Conservation (phyloP, 2,797 vertebrate species). For the Gymnocypris eckloni region DNA sequence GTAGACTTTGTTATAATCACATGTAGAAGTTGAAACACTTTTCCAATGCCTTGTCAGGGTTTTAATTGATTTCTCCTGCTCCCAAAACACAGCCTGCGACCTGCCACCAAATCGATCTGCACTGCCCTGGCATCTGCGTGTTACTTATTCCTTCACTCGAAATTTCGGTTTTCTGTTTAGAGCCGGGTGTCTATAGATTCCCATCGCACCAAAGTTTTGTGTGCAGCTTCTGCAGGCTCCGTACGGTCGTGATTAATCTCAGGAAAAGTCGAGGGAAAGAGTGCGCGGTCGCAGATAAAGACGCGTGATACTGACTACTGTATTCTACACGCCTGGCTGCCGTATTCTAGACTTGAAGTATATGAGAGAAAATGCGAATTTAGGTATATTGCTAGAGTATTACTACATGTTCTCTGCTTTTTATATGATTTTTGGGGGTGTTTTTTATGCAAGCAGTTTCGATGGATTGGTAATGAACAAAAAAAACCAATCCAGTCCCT, state of each 20-base stretch:
- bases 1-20: constrained; percentile 78
- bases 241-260: constrained; percentile 57
- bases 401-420: constrained; percentile 35
- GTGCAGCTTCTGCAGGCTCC: constrained; percentile 38
- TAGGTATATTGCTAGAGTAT: constrained; percentile 21
- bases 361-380: background rate
- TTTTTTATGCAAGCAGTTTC: constrained; percentile 12
- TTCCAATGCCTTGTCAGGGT: constrained; percentile 80
- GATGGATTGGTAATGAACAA: constrained; percentile 9
- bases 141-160: constrained; percentile 77
- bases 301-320: constrained; percentile 60
- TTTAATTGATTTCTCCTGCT: constrained; percentile 58
- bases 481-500: background rate
- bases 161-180: constrained; percentile 63
- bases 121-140: constrained; percentile 71
- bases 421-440: background rate
- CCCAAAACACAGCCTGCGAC: constrained; percentile 74
- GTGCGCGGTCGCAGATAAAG: constrained; percentile 21
- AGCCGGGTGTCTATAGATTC: constrained; percentile 37
- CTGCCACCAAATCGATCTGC: constrained; percentile 84
- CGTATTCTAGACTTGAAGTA: constrained; percentile 26
- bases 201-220: constrained; percentile 61
- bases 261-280: constrained; percentile 61
- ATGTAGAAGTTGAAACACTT: constrained; percentile 67
- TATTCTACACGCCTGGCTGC: constrained; percentile 38